Base-by-base conservation (phyloP, 2,888 invertebrate species). In the Aspidiotus rigidus region DNA sequence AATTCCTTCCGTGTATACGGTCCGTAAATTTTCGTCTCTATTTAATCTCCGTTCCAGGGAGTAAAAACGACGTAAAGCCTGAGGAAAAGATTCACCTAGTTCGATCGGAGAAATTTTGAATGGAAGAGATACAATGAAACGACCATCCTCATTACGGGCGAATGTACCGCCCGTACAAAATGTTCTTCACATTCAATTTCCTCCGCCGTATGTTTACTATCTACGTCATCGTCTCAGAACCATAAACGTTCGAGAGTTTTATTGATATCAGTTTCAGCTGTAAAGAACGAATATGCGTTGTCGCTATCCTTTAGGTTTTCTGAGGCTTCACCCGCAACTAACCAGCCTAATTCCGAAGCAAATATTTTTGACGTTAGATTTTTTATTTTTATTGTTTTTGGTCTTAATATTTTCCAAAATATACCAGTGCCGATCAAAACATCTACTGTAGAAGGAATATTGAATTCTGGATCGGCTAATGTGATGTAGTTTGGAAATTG, bases 291-390 rank as follows among this genome's bases (percentile, higher is more conserved):
- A 7, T 10, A 17, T 3, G 16, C 3, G 3, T 10, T 16, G 53
- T 53, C 13, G 11, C 11, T 11, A n/a, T 56, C 17, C 10, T 56
- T 56, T 5, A n/a, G 15, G n/a, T 49, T 49, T 49, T 13, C 49
- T 28, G 28, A 28, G 1, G 16, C 1, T 16, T 56, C 56, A 17
- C 56, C 56, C 10, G 56, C 56, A 10, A 56, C 56, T 56, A 2
- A 56, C 56, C 56, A 56, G 16, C 56, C 56, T 15, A 56, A 56
- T 17, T 56, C n/a, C 2, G 56, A 56, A 16, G 16, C 56, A 56
- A 56, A 56, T n/a, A 56, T 56, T 56, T 56, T 49, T 49, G 49
- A 49, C 10, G 49, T 49, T 49, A 49, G n/a, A 49, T 49, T 56
- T n/a, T 56, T 56, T 56, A 56, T 56, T 56, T 56, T 56, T 10